These are phyloP conservation scores for Crioceris asparagi DNA, from an alignment of 2,888 invertebrate species.

Conservation along the genomic window DNA sequence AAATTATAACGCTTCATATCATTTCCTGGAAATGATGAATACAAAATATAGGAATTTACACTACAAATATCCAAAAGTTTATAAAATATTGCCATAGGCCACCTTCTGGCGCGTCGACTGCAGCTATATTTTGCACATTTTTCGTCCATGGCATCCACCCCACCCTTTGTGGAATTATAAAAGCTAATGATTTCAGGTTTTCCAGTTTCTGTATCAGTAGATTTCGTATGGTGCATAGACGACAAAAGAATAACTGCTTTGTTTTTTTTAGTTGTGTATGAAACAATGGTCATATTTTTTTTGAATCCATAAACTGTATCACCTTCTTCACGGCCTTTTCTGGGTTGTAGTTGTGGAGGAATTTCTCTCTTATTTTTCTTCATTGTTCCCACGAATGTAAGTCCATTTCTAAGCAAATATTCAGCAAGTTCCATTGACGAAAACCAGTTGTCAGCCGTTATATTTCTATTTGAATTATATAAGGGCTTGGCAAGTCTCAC, in stretches of 20 bases:
- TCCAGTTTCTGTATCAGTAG: conserved; percentile 2
- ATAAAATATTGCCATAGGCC: conserved; percentile 5
- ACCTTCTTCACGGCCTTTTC: conserved; percentile 10
- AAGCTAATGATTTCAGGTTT: conserved; percentile 7
- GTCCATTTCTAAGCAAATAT: conserved; percentile 12
- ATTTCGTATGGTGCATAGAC: conserved; percentile 5
- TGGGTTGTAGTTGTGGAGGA: conserved; percentile 17
- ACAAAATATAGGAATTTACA: conserved; percentile 3
- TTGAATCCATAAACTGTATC: conserved; percentile 19
- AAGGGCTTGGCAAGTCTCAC: conserved; percentile 22
- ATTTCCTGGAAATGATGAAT: no score
- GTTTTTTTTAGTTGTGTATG: conserved; percentile 3
- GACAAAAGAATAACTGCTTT: conserved; percentile 7
- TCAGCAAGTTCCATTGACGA: conserved; percentile 23
- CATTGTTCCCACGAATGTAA: conserved; percentile 21
- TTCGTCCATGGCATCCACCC: conserved; percentile 5
- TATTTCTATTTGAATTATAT: conserved; percentile 23
- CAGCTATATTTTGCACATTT: conserved; percentile 5
- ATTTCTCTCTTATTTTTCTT: conserved; percentile 22
- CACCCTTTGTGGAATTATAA: conserved; percentile 7
- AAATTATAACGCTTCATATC: no score
- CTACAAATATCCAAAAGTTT: neutral
- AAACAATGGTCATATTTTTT: neutral
- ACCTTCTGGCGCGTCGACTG: conserved; percentile 6
- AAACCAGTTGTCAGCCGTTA: conserved; percentile 29